Percentiles rank a stretch among this genome's conserved stretches.
phyloP scores from a whole-genome alignment of 2,113 vertebrate species.

The Rhea pennata region DNA sequence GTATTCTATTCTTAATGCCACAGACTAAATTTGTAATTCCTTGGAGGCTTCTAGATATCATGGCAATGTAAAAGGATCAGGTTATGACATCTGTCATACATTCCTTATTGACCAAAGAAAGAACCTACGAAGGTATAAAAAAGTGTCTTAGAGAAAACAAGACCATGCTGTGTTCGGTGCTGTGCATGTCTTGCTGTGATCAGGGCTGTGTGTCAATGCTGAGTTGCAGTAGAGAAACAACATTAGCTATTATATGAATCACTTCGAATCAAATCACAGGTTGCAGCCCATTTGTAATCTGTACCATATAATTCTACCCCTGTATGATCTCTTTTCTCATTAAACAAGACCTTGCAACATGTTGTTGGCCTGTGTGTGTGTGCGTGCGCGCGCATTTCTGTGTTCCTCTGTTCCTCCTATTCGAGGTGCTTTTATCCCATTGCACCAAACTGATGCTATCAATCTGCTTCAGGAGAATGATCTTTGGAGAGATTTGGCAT shows the following conservation, averaged over 20 bases:
- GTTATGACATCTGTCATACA: fast-evolving
- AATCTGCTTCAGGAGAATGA: not conserved
- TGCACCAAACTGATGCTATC: fast-evolving
- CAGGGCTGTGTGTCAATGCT: not conserved
- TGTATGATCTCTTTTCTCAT: constrained; percentile 22
- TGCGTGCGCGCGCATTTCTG: not conserved
- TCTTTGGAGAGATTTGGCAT: fast-evolving
- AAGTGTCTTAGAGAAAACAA: fast-evolving
- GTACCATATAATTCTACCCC: not conserved
- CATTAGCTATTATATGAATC: not conserved
- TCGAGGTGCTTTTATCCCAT: not conserved
- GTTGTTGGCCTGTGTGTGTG: fast-evolving
- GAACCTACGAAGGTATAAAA: not conserved
- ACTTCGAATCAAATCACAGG: not conserved
- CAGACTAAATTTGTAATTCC: not conserved
- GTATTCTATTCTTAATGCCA: not conserved
- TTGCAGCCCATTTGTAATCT: not conserved
- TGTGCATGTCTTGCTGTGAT: not conserved
- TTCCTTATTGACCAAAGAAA: not conserved
- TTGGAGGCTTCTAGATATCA: not conserved
- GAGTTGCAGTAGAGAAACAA: not conserved
- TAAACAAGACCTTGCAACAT: constrained; percentile 29
- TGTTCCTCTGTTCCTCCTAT: not conserved
- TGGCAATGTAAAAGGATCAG: not conserved
- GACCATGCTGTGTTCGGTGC: not conserved